Percentiles rank a stretch among this genome's conserved stretches.
phyloP scores from a whole-genome alignment of 1,140 invertebrate species.

The Halotydeus destructor region DNA sequence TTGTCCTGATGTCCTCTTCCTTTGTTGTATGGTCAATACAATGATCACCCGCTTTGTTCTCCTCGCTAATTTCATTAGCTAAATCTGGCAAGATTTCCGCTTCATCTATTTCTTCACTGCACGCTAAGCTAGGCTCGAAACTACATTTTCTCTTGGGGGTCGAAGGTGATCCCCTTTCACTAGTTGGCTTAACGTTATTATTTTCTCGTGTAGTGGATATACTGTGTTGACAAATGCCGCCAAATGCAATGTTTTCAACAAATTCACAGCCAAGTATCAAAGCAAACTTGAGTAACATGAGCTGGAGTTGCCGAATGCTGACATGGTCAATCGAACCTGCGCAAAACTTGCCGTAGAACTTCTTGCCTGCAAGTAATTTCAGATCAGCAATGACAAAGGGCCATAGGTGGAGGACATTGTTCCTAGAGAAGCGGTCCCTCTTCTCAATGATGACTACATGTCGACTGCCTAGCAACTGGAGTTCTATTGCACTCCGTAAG shows the following conservation, averaged over 20 bases:
- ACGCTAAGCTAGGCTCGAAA: too few relatives aligned
- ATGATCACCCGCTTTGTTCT: too few relatives aligned
- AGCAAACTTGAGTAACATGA: conserved; percentile 52
- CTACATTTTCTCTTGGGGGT: too few relatives aligned
- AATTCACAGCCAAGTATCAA: conserved; percentile 89
- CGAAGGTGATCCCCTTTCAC: too few relatives aligned
- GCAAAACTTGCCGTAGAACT: conserved; percentile 98
- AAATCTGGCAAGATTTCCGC: too few relatives aligned
- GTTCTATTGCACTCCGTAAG: conserved; percentile 81
- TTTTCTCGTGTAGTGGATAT: too few relatives aligned
- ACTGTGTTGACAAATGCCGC: conserved; percentile 27
- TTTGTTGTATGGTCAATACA: too few relatives aligned
- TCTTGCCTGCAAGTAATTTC: conserved; percentile 79
- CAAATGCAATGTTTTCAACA: conserved; percentile 77
- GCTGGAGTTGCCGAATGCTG: conserved; percentile 20
- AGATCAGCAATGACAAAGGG: conserved; percentile 95
- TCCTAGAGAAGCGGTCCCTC: conserved; percentile 70
- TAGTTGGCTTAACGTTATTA: too few relatives aligned
- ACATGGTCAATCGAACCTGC: conserved; percentile 37
- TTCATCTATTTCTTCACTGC: too few relatives aligned
- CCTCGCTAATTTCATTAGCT: too few relatives aligned
- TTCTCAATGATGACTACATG: conserved; percentile 71
- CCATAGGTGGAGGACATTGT: conserved; percentile 97
- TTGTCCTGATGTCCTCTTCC: too few relatives aligned
- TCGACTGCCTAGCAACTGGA: conserved; percentile 80